phyloP scores from a whole-genome alignment of 2,113 vertebrate genomes.

The Larimichthys polyactis region DNA sequence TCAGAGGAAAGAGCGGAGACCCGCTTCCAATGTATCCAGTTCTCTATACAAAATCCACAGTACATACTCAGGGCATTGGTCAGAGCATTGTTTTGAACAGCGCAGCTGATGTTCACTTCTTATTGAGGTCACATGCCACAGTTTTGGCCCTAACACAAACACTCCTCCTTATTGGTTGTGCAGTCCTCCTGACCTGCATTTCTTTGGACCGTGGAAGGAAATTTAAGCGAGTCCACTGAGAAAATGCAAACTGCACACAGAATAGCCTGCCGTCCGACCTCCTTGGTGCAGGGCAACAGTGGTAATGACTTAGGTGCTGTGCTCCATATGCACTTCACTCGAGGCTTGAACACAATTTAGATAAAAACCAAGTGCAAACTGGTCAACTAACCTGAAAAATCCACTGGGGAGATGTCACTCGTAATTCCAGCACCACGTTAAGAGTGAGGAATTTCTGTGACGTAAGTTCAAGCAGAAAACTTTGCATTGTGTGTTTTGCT shows the following conservation, averaged over 20 bases:
- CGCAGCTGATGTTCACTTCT: neutral
- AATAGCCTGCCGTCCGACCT: slow-evolving; percentile 5
- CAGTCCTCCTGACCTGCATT: slow-evolving; percentile 12
- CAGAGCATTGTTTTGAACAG: neutral
- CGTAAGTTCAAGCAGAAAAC: neutral
- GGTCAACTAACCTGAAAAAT: neutral
- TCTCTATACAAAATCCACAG: too few relatives aligned
- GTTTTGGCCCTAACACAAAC: neutral
- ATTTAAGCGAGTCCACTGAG: slow-evolving; percentile 1
- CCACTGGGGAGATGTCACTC: neutral
- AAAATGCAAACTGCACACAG: slow-evolving; percentile 16
- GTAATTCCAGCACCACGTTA: neutral
- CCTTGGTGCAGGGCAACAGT: neutral
- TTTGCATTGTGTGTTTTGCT: neutral
- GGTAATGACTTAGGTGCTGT: slow-evolving; percentile 1
- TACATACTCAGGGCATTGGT: neutral
- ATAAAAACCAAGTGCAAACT: slow-evolving; percentile 13
- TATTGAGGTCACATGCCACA: neutral
- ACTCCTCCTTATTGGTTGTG: neutral
- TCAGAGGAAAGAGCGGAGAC: too few relatives aligned
- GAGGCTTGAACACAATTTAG: slow-evolving; percentile 14
- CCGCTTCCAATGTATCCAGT: too few relatives aligned
- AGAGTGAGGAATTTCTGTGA: neutral
- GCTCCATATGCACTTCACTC: slow-evolving; percentile 10
- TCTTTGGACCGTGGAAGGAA: slow-evolving; percentile 6